Evolutionary conservation across 2,113 vertebrate genomes (phyloP).

Genomic region (Sialia sialis): DNA sequence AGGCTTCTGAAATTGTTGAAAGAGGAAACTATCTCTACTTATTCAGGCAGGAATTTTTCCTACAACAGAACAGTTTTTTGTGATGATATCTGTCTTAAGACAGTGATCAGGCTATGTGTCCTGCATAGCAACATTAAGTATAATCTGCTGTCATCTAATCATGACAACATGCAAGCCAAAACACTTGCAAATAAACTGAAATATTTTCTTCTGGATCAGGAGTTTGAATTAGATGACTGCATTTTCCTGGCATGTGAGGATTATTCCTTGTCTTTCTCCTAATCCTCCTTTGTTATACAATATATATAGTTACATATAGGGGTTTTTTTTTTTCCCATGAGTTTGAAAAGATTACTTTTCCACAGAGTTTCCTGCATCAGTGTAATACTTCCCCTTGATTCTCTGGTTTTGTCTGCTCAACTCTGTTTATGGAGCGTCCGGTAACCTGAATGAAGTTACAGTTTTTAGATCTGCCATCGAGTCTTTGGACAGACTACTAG

Average conservation of each 20-base stretch:
- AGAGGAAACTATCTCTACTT: not conserved
- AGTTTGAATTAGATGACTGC: slow-evolving; percentile 63
- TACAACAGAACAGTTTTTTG: not conserved
- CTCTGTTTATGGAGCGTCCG: not conserved
- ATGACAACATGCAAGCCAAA: slow-evolving; percentile 29
- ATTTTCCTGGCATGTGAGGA: slow-evolving; percentile 62
- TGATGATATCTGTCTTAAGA: slow-evolving; percentile 1
- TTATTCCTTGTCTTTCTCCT: slow-evolving; percentile 57
- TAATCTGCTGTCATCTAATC: slow-evolving; percentile 3
- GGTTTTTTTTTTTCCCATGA: not conserved
- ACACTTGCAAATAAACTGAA: slow-evolving; percentile 53
- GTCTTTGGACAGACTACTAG: not conserved
- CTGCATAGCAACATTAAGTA: not conserved
- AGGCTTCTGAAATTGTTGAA: not conserved
- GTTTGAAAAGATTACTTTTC: slow-evolving; percentile 61
- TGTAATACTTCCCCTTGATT: slow-evolving; percentile 42
- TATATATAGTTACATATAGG: slow-evolving; percentile 32
- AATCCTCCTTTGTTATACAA: slow-evolving; percentile 48
- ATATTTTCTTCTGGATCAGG: slow-evolving; percentile 52
- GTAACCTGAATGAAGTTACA: slow-evolving; percentile 28
- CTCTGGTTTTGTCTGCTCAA: slow-evolving; percentile 36
- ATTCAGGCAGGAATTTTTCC: not conserved
- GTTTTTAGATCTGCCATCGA: slow-evolving; percentile 9
- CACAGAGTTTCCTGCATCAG: slow-evolving; percentile 43
- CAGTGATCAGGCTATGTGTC: not conserved